A percentile compares a stretch with the other conserved stretches of the same genome.
These are phyloP conservation scores for Eupithecia pulchellata DNA, from an alignment of 2,888 invertebrate genomes.

Conservation along the genomic window DNA sequence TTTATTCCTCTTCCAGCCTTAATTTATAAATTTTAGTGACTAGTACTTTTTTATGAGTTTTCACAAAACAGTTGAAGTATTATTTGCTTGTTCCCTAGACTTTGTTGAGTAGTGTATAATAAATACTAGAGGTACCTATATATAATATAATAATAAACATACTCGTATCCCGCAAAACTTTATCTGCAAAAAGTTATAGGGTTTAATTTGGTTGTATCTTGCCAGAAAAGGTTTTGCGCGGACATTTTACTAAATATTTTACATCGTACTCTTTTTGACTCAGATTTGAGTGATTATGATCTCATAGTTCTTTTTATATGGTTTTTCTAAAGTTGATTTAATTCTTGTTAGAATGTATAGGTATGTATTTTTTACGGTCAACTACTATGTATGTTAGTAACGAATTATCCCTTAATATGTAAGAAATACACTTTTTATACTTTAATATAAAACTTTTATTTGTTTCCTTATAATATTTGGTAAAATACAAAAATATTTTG, in stretches of 20 bases:
- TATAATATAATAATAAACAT: too few relatives aligned
- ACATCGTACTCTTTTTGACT: background rate
- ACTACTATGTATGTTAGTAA: too few relatives aligned
- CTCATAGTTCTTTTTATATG: background rate
- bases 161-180: too few relatives aligned
- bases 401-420: background rate
- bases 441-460: conserved; percentile 4
- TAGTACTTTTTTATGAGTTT: too few relatives aligned
- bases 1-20: too few relatives aligned
- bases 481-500: conserved; percentile 13
- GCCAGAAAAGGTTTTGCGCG: background rate
- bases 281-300: background rate
- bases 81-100: too few relatives aligned
- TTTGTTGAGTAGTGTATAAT: too few relatives aligned
- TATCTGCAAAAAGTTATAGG: background rate
- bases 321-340: background rate
- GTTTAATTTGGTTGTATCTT: background rate
- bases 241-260: background rate
- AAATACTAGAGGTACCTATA: too few relatives aligned
- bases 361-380: background rate
- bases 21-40: too few relatives aligned
- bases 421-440: background rate
- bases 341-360: background rate
- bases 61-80: too few relatives aligned
- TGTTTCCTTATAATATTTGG: background rate